Evolutionary conservation across 2,797 vertebrate species (phyloP).

Genomic region (Enteromius afrohamiltoni): DNA sequence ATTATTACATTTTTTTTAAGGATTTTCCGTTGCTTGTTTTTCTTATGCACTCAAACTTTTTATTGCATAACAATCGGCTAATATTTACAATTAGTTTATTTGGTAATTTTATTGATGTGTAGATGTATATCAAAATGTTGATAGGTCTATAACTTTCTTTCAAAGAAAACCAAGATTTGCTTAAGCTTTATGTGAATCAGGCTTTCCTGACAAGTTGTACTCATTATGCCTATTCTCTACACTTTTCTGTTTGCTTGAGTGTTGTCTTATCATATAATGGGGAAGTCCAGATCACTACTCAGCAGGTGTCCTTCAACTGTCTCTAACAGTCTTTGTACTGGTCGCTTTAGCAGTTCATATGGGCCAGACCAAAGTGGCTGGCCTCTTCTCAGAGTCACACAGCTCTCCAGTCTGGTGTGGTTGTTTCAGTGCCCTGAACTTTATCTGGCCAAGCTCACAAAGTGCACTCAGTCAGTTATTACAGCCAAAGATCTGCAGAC

Average conservation of each 20-base stretch:
- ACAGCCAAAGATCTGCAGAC: constrained; percentile 32
- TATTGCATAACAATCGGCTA: background rate
- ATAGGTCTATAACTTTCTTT: background rate
- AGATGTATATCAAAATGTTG: background rate
- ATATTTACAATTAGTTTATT: background rate
- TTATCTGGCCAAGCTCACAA: constrained; percentile 57
- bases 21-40: background rate
- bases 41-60: background rate
- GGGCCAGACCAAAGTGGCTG: constrained; percentile 17
- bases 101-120: background rate
- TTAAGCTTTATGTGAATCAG: background rate
- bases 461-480: constrained; percentile 46
- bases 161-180: constrained; percentile 6
- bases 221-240: background rate
- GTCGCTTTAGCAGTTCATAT: constrained; percentile 46
- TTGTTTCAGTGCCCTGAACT: constrained; percentile 35
- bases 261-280: constrained; percentile 59
- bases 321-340: constrained; percentile 27
- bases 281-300: constrained; percentile 60
- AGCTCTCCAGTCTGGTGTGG: constrained; percentile 41
- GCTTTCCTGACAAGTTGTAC: constrained; percentile 23
- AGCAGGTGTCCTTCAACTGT: constrained; percentile 52
- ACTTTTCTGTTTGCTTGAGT: constrained; percentile 28
- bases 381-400: constrained; percentile 39
- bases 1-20: background rate